Conservation (phyloP, 2,888 invertebrate genomes). For the Adelphocoris suturalis region DNA sequence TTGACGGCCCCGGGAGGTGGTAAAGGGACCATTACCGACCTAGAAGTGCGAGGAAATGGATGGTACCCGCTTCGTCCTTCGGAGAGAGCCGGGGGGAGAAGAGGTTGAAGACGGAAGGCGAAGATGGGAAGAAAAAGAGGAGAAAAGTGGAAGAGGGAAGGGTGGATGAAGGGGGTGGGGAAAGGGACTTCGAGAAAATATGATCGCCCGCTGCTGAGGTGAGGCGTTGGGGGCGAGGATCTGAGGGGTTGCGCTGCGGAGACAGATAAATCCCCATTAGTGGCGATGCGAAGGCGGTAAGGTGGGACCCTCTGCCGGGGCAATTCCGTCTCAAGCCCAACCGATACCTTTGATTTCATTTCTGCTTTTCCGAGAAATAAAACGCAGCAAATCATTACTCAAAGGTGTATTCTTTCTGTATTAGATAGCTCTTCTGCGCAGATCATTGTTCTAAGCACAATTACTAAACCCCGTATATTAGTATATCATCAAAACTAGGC, state of each 20-base stretch:
- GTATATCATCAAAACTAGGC: no score
- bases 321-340: neutral
- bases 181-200: neutral
- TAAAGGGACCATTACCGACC: constrained; percentile 43
- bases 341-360: neutral
- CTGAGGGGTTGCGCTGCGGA: constrained; percentile 27
- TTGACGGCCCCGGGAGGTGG: constrained; percentile 42
- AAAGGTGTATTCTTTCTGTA: no score
- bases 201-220: constrained; percentile 3
- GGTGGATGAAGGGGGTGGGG: neutral
- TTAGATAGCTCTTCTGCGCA: no score
- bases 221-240: neutral
- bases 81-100: no score
- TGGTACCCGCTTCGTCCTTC: neutral
- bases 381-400: no score
- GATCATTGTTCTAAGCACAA: no score
- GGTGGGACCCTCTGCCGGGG: neutral
- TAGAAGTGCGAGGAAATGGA: constrained; percentile 24
- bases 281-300: neutral
- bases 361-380: no score
- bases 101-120: neutral
- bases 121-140: neutral
- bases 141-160: neutral
- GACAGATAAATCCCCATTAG: constrained; percentile 41
- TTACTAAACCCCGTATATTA: no score